Percentiles rank a stretch among this genome's conserved stretches.
Evolutionary conservation across 2,888 invertebrate species (phyloP).

Genomic region (Apodemia duryi): DNA sequence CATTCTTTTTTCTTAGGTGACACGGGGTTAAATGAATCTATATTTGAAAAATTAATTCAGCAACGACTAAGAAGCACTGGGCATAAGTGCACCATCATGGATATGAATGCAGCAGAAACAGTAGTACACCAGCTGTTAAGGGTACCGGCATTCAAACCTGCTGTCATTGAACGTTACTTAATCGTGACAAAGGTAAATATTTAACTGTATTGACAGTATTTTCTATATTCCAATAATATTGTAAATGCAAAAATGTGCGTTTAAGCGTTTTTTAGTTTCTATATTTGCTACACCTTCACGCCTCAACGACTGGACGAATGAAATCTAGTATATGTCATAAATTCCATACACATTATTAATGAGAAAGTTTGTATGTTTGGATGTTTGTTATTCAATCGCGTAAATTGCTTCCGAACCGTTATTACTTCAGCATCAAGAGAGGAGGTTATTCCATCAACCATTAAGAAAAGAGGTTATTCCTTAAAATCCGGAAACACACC

Average conservation of each 20-base stretch:
- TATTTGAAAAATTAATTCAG: constrained; percentile 43
- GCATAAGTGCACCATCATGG: constrained; percentile 35
- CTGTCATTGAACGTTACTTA: constrained; percentile 42
- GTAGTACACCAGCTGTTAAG: constrained; percentile 46
- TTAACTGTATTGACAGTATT: no score
- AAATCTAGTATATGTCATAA: no score
- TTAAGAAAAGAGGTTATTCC: neutral
- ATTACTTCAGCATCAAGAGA: no score
- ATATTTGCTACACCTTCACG: no score
- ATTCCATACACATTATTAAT: no score
- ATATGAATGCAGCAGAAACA: constrained; percentile 41
- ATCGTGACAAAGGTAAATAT: constrained; percentile 51
- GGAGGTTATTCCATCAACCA: neutral
- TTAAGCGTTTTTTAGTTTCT: no score
- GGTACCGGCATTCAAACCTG: constrained; percentile 44
- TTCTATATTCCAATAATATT: no score
- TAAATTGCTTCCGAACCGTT: no score
- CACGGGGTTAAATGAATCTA: constrained; percentile 34
- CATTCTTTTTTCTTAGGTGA: constrained; percentile 17
- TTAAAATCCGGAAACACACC: constrained; percentile 33
- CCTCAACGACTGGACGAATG: no score
- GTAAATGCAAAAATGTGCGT: no score
- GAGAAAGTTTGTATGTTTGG: no score
- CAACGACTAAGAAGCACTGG: constrained; percentile 34
- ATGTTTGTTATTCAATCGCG: no score